Conservation (phyloP, 1,140 invertebrate genomes). For the Euura lappo region DNA sequence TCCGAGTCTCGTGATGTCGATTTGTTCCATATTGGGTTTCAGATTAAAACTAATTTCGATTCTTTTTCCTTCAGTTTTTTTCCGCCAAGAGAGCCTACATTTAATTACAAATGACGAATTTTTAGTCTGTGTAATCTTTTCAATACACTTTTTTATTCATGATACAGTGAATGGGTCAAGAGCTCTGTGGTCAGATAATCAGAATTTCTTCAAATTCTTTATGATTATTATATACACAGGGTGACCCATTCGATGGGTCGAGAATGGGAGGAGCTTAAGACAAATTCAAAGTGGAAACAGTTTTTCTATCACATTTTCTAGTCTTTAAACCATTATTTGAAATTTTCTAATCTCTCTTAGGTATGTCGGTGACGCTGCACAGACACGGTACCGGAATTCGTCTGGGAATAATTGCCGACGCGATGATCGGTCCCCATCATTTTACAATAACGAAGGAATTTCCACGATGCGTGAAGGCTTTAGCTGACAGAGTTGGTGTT, state of each 20-base stretch:
- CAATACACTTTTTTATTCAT: no score
- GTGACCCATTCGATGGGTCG: no score
- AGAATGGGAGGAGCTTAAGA: no score
- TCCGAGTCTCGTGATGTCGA: not conserved
- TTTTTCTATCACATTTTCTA: not conserved
- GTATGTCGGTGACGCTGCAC: constrained; percentile 77
- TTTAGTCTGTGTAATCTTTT: no score
- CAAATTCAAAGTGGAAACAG: no score
- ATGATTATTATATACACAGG: no score
- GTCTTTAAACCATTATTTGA: constrained; percentile 14
- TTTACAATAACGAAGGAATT: constrained; percentile 60
- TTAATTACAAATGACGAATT: not conserved
- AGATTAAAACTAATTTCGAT: constrained; percentile 14
- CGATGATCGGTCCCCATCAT: constrained; percentile 70
- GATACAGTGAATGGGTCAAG: no score
- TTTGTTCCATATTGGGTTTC: not conserved
- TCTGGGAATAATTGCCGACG: constrained; percentile 78
- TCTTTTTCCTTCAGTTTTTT: no score
- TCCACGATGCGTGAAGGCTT: constrained; percentile 56
- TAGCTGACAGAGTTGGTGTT: constrained; percentile 56
- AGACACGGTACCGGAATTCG: constrained; percentile 72
- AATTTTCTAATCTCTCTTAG: constrained; percentile 54
- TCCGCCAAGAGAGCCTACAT: no score
- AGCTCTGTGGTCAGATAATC: no score
- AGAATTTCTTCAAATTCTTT: no score